Evolutionary conservation across 2,888 invertebrate genomes (phyloP).

Genomic region (Pteria penguin): DNA sequence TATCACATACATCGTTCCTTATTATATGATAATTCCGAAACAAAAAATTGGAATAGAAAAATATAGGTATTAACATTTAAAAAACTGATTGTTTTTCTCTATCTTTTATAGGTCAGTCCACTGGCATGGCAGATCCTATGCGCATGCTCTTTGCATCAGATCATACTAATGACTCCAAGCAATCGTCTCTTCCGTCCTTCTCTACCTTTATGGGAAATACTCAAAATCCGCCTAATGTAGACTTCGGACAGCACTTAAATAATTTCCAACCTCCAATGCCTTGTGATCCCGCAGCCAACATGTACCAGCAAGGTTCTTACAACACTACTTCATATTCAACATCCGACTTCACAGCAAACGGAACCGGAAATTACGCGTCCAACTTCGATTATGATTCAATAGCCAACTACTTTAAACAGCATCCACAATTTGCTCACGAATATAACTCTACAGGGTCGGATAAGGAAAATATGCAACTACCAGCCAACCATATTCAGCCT

Average conservation of each 20-base stretch:
- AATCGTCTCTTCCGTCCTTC: conserved; percentile 2
- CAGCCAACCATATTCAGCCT: conserved; percentile 5
- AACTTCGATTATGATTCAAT: conserved; percentile 21
- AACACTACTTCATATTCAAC: background rate
- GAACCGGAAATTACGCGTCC: background rate
- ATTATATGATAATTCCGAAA: too few species aligned
- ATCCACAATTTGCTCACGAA: conserved; percentile 32
- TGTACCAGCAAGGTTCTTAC: background rate
- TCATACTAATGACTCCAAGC: background rate
- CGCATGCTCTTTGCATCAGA: too few species aligned
- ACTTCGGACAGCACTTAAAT: background rate
- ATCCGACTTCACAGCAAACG: background rate
- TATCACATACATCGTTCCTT: too few species aligned
- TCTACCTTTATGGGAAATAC: background rate
- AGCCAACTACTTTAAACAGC: conserved; percentile 20
- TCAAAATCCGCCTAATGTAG: background rate
- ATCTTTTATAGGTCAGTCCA: too few species aligned
- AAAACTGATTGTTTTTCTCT: too few species aligned
- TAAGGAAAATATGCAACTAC: conserved; percentile 21
- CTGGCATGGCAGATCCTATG: too few species aligned
- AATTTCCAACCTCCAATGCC: background rate
- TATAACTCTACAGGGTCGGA: conserved; percentile 18
- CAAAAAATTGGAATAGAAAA: too few species aligned
- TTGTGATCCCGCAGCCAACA: background rate
- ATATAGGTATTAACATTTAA: too few species aligned